phyloP scores from a whole-genome alignment of 2,797 vertebrate genomes.

The Sus cebifrons region DNA sequence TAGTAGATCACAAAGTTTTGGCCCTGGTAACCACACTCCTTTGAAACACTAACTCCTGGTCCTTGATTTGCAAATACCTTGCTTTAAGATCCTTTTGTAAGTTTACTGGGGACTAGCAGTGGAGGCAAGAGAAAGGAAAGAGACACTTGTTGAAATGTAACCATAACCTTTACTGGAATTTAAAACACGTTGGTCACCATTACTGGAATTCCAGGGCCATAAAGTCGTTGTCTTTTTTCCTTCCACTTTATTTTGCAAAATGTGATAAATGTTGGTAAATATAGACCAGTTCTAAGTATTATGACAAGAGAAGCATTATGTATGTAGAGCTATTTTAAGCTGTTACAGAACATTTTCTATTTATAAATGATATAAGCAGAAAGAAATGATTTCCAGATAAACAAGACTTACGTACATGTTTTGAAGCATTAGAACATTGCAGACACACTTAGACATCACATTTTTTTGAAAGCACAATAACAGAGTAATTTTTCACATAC shows the following conservation, averaged over 20 bases:
- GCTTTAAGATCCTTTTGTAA: conserved; percentile 60
- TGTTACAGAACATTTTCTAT: conserved; percentile 75
- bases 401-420: conserved; percentile 64
- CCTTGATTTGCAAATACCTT: conserved; percentile 70
- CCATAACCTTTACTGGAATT: conserved; percentile 88
- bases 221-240: conserved; percentile 69
- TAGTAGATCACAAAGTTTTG: conserved; percentile 44
- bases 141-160: conserved; percentile 89
- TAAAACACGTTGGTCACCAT: conserved; percentile 84
- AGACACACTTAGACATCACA: conserved; percentile 75
- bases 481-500: conserved; percentile 79
- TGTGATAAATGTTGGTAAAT: conserved; percentile 79
- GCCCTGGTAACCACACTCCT: background rate
- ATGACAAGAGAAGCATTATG: conserved; percentile 61
- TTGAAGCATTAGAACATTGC: conserved; percentile 77
- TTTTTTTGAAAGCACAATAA: conserved; percentile 78
- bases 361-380: conserved; percentile 83
- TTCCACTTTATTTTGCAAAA: conserved; percentile 77
- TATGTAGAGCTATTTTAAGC: conserved; percentile 77
- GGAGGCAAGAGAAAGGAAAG: conserved; percentile 81
- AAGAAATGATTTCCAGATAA: conserved; percentile 71
- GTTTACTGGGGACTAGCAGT: conserved; percentile 65
- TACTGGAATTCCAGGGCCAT: conserved; percentile 81
- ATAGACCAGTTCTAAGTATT: conserved; percentile 70
- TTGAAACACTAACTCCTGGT: conserved; percentile 55